These are phyloP conservation scores for Argopecten irradians DNA, from an alignment of 1,140 invertebrate species.

Conservation along the genomic window DNA sequence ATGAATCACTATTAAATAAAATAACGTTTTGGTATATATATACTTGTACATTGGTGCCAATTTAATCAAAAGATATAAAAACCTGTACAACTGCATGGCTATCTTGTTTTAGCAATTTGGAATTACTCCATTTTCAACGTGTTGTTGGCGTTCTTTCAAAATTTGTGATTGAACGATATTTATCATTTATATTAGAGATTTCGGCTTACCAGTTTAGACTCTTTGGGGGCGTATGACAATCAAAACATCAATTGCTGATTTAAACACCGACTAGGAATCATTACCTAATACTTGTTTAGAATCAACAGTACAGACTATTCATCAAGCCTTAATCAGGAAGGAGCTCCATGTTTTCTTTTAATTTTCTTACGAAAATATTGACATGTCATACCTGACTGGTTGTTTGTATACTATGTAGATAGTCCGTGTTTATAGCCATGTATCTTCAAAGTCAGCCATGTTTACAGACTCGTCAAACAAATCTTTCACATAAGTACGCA, in stretches of 20 bases:
- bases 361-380: slow-evolving; percentile 10
- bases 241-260: not conserved
- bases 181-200: not conserved
- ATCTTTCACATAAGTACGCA: not conserved
- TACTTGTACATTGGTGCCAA: not conserved
- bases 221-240: not conserved
- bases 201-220: not conserved
- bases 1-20: too few relatives aligned
- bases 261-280: not conserved
- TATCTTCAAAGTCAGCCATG: not conserved
- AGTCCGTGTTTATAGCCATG: not conserved
- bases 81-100: not conserved
- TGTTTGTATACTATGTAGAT: not conserved
- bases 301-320: not conserved
- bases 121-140: not conserved
- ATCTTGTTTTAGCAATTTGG: not conserved
- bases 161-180: not conserved
- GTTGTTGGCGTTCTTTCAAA: not conserved
- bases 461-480: not conserved
- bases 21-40: too few relatives aligned
- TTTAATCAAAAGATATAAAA: not conserved
- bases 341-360: not conserved
- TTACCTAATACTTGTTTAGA: not conserved
- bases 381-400: not conserved
- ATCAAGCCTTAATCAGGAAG: not conserved